A percentile compares a stretch with the other conserved stretches of the same genome.
Evolutionary conservation across 2,888 invertebrate species (phyloP).

Genomic region (Celastrina argiolus): DNA sequence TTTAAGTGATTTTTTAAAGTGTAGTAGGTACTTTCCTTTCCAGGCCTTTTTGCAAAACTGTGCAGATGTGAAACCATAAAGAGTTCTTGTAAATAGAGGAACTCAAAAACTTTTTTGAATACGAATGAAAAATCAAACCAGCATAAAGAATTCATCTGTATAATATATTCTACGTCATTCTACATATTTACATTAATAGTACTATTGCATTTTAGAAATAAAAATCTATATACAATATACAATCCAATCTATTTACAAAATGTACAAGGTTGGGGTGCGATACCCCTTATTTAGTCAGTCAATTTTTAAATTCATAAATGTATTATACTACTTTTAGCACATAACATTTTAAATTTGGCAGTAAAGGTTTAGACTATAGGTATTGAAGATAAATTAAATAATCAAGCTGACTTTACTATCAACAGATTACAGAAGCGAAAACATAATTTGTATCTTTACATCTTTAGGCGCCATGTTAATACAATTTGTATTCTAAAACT

Average conservation of each 20-base stretch:
- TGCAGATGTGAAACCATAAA: no score
- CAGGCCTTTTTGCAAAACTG: no score
- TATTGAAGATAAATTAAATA: not conserved
- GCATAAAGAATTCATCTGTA: slow-evolving; percentile 44
- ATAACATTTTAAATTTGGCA: slow-evolving; percentile 22
- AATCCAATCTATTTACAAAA: slow-evolving; percentile 45
- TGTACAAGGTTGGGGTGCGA: slow-evolving; percentile 29
- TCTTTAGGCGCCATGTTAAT: not conserved
- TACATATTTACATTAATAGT: slow-evolving; percentile 38
- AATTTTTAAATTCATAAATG: slow-evolving; percentile 42
- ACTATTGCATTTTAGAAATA: slow-evolving; percentile 28
- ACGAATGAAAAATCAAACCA: slow-evolving; percentile 20
- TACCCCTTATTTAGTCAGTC: slow-evolving; percentile 49
- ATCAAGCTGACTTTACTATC: no score
- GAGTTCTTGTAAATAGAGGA: no score
- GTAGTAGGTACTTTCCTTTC: no score
- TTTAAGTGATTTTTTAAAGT: no score
- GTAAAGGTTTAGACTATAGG: not conserved
- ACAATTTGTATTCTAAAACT: slow-evolving; percentile 29
- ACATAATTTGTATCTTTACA: slow-evolving; percentile 19
- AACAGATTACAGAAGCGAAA: not conserved
- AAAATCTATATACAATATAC: slow-evolving; percentile 32
- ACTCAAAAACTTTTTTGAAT: not conserved
- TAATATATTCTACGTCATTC: slow-evolving; percentile 43
- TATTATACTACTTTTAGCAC: slow-evolving; percentile 28